A percentile compares a stretch with the other conserved stretches of the same genome.
Conservation (phyloP, 2,113 vertebrate genomes). For the Bagarius yarrelli region DNA sequence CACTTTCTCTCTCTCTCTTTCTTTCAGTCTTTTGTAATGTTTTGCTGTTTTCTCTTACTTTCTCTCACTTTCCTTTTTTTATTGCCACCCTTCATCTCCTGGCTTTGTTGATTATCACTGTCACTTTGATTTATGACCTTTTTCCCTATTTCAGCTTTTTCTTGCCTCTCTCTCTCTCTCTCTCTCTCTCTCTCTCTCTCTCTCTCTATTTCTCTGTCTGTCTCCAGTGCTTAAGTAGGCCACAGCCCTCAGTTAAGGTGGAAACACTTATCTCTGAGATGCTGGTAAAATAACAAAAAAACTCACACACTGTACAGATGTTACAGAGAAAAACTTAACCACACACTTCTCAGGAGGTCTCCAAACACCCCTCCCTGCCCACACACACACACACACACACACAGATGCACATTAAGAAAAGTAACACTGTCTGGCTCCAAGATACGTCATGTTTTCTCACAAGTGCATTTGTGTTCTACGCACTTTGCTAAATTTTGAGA, state of each 20-base stretch:
- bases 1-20: not conserved
- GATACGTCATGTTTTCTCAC: conserved; percentile 28
- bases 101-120: conserved; percentile 3
- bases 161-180: not conserved
- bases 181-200: not conserved
- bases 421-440: conserved; percentile 33
- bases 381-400: conserved; percentile 19
- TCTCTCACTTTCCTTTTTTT: not conserved
- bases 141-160: not conserved
- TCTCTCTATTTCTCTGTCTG: not conserved
- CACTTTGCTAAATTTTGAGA: conserved; percentile 20
- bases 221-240: not conserved
- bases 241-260: conserved; percentile 8
- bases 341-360: conserved; percentile 11
- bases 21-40: not conserved
- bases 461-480: conserved; percentile 29
- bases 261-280: conserved; percentile 39
- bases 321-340: not conserved
- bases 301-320: conserved; percentile 8
- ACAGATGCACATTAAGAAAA: conserved; percentile 23
- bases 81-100: not conserved
- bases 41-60: not conserved
- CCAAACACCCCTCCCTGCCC: not conserved
- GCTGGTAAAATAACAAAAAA: conserved; percentile 19
- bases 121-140: not conserved